Percentiles rank a stretch among this genome's conserved stretches.
Evolutionary conservation across 2,113 vertebrate genomes (phyloP).

Genomic region (Solenodon paradoxus): DNA sequence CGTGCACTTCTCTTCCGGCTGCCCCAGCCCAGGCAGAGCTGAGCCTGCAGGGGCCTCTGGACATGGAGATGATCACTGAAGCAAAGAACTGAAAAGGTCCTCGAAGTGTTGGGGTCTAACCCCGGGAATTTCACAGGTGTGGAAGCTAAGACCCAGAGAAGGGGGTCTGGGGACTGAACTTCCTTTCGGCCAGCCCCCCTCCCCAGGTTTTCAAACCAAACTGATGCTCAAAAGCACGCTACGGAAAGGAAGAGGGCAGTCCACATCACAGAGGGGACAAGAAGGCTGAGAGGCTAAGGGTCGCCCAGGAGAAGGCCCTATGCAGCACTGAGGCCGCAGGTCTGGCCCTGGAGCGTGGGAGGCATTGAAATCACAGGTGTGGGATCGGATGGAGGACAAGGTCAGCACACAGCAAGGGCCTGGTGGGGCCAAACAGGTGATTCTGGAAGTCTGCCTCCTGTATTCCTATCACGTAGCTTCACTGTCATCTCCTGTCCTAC

Average conservation of each 20-base stretch:
- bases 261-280: not conserved
- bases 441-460: not conserved
- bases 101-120: too few species aligned
- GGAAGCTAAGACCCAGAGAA: not conserved
- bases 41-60: not conserved
- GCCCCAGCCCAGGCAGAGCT: not conserved
- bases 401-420: not conserved
- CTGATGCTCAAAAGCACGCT: not conserved
- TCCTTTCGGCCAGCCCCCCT: not conserved
- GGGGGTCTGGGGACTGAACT: not conserved
- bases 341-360: not conserved
- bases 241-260: not conserved
- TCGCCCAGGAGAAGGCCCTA: not conserved
- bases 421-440: not conserved
- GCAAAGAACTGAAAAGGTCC: not conserved
- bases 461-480: not conserved
- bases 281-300: not conserved
- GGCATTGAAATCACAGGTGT: not conserved
- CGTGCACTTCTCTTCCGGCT: too few species aligned
- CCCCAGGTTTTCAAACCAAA: not conserved
- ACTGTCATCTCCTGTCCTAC: not conserved
- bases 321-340: not conserved
- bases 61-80: not conserved
- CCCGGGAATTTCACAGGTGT: not conserved
- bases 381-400: accelerated